Conservation (phyloP, 2,888 invertebrate genomes). For the Cheilosia impressa region DNA sequence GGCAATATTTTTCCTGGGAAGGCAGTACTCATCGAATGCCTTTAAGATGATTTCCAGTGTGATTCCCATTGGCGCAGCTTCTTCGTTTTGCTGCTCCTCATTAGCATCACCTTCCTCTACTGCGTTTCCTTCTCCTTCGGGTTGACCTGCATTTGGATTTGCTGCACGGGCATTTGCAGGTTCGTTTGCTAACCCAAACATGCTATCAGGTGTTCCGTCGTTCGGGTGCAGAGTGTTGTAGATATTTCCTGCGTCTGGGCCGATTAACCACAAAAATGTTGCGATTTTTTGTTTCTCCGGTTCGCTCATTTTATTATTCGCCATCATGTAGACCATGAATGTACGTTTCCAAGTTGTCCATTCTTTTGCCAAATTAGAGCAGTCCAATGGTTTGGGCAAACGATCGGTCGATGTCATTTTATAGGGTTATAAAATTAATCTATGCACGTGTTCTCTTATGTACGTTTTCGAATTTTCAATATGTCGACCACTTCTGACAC, state of each 20-base stretch:
- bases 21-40: slow-evolving; percentile 54
- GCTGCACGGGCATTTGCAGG: slow-evolving; percentile 1
- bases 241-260: slow-evolving; percentile 24
- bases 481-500: no score
- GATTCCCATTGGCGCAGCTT: no score
- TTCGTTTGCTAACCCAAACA: background rate
- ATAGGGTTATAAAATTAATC: no score
- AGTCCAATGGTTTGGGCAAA: slow-evolving; percentile 25
- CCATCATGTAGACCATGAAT: slow-evolving; percentile 48
- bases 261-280: slow-evolving; percentile 58
- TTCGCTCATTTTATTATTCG: slow-evolving; percentile 35
- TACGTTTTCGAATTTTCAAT: no score
- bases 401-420: background rate
- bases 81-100: background rate
- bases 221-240: slow-evolving; percentile 55
- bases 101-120: background rate
- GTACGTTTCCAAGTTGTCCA: slow-evolving; percentile 48
- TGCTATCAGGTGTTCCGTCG: slow-evolving; percentile 9
- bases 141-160: background rate
- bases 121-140: background rate
- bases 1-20: slow-evolving; percentile 26
- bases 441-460: no score
- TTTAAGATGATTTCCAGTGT: no score
- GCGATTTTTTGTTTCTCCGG: slow-evolving; percentile 27
- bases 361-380: slow-evolving; percentile 45